A percentile compares a stretch with the other conserved stretches of the same genome.
These are phyloP conservation scores for Corvus moneduloides DNA, from an alignment of 2,113 vertebrate species.

Conservation along the genomic window DNA sequence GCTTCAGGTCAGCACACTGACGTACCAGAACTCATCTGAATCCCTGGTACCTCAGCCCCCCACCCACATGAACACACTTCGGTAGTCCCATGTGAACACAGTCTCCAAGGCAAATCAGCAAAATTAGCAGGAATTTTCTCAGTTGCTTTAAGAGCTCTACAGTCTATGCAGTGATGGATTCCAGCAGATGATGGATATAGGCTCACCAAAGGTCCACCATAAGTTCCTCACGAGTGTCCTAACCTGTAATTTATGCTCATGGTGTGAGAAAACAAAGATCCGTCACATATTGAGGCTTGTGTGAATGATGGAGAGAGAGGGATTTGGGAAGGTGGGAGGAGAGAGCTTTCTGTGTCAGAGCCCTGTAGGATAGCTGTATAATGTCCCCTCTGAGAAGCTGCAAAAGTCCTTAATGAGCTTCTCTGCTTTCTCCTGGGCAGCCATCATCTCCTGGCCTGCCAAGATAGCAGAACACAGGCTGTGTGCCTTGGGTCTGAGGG, in stretches of 20 bases:
- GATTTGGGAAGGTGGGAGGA: background rate
- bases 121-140: background rate
- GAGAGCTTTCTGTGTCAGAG: background rate
- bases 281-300: background rate
- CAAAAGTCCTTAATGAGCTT: background rate
- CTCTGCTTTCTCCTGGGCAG: background rate
- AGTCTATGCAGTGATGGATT: background rate
- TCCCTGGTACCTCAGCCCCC: background rate
- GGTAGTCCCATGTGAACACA: background rate
- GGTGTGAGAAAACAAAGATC: background rate
- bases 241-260: background rate
- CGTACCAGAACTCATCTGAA: accelerated
- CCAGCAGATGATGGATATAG: background rate
- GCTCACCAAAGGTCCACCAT: background rate
- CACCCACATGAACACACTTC: background rate
- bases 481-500: background rate
- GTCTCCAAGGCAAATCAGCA: background rate
- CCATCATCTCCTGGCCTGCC: background rate
- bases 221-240: background rate
- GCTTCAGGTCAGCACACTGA: background rate
- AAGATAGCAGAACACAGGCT: background rate
- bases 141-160: background rate
- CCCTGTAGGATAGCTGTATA: background rate
- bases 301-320: background rate
- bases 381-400: background rate